Evolutionary conservation across 2,113 vertebrate species (phyloP).

Genomic region (Entomyzon cyanotis): DNA sequence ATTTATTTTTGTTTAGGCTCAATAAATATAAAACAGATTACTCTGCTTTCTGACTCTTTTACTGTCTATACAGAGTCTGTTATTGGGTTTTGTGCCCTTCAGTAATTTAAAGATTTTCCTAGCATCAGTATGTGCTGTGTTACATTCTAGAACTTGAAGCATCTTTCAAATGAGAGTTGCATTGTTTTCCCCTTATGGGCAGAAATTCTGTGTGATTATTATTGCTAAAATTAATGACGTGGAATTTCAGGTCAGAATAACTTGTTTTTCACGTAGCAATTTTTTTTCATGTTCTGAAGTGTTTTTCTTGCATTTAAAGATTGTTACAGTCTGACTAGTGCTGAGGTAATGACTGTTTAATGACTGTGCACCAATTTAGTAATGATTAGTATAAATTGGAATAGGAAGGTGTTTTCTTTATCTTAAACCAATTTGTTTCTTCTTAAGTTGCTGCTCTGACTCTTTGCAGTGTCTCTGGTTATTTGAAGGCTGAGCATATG

Average conservation of each 20-base stretch:
- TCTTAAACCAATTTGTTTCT: background rate
- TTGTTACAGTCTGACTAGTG: rapidly evolving
- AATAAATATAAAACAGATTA: background rate
- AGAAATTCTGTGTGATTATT: background rate
- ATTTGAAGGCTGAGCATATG: background rate
- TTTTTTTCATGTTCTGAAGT: background rate
- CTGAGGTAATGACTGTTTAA: background rate
- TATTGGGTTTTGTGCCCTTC: background rate
- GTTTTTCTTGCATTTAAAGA: background rate
- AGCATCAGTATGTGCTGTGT: background rate
- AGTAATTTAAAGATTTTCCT: background rate
- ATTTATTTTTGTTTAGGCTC: background rate
- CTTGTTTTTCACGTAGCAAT: background rate
- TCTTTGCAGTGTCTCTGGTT: background rate
- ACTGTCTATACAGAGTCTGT: background rate
- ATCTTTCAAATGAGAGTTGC: background rate
- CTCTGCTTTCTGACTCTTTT: background rate
- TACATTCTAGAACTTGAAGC: background rate
- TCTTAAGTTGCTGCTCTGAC: background rate
- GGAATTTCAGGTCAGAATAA: background rate
- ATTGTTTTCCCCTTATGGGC: background rate
- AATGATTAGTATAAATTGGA: background rate
- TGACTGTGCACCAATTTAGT: background rate
- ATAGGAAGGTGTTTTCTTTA: background rate
- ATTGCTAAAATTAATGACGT: background rate